Base-by-base conservation (phyloP, 2,113 vertebrate species). In the Microcebus murinus region DNA sequence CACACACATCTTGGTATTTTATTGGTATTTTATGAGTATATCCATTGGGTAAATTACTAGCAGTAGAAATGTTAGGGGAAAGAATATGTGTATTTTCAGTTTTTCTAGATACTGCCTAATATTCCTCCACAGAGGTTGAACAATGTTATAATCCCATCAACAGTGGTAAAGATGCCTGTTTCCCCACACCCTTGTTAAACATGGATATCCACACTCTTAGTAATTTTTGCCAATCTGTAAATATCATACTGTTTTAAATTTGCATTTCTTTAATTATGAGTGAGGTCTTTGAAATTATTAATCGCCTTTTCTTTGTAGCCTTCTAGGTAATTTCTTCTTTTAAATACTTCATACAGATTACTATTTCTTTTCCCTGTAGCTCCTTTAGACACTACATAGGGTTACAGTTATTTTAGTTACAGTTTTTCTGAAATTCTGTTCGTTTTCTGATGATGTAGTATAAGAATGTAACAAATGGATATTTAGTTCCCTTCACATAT, bases 151-250 rank as follows among this genome's bases (percentile, higher is more conserved):
- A 21, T 63, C 25, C 50, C 10, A 6, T 65, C 42, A 67, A 21
- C 77, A 55, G 50, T 36, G 29, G 48, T 29, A 63, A 65, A 15
- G n/a, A 34, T 45, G 6, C 36, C 74, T 65, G 8, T 81, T 74
- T 90, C 42, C 23, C 25, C 31, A 83, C 4, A 63, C 36, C 57
- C 74, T 87, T 42, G 21, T 48, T 71, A 93, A 14, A 18, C 27
- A 3, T 42, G 27, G 59, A 4, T 31, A 29, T 31, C 48, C 45
- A 70, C 17, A 36, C 0, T 52, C 57, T 48, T 83, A 42, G 15
- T 91, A 34, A 80, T 55, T 84, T 83, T 79, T 73, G 52, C 55
- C 74, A 45, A 0, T 96, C 57, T 85, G 27, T 93, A 83, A 93
- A 34, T 50, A 61, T 50, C 14, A 63, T 61, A 88, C n/a, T 67